Conservation (phyloP, 1,140 invertebrate species). For the Akabosia matsudoensis region DNA sequence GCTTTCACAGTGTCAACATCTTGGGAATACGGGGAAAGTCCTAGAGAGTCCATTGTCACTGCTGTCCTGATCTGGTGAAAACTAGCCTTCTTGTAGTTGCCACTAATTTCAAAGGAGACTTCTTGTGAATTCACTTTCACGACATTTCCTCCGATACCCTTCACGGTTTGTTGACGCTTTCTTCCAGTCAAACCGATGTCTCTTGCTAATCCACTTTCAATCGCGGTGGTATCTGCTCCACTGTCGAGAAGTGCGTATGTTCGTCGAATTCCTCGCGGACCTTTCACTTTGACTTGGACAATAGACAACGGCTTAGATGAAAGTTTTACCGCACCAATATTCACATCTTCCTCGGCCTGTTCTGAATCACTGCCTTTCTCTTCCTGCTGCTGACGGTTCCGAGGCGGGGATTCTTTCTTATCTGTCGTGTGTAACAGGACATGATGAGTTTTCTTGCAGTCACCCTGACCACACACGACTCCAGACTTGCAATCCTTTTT, state of each 20-base stretch:
- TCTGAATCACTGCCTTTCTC: background rate
- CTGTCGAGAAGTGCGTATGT: conserved; percentile 16
- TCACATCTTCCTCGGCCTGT: background rate
- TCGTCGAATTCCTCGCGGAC: background rate
- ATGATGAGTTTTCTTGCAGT: background rate
- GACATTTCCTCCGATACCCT: too few relatives aligned
- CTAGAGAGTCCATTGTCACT: background rate
- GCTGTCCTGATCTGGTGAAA: background rate
- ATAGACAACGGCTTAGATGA: conserved; percentile 1
- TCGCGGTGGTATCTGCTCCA: background rate
- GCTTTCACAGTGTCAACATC: background rate
- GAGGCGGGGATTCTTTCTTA: too few relatives aligned
- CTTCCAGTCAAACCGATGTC: too few relatives aligned
- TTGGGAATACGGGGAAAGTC: background rate
- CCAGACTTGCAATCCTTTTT: background rate
- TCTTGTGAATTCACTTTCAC: background rate
- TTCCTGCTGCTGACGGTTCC: background rate
- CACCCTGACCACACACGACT: background rate
- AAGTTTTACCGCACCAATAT: background rate
- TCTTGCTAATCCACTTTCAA: too few relatives aligned
- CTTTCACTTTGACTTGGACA: conserved; percentile 11
- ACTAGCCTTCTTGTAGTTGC: background rate
- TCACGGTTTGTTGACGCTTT: too few relatives aligned
- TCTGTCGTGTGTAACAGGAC: background rate
- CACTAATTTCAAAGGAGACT: background rate